Evolutionary conservation across 2,888 invertebrate genomes (phyloP).

Genomic region (Eutolmus rufibarbis): DNA sequence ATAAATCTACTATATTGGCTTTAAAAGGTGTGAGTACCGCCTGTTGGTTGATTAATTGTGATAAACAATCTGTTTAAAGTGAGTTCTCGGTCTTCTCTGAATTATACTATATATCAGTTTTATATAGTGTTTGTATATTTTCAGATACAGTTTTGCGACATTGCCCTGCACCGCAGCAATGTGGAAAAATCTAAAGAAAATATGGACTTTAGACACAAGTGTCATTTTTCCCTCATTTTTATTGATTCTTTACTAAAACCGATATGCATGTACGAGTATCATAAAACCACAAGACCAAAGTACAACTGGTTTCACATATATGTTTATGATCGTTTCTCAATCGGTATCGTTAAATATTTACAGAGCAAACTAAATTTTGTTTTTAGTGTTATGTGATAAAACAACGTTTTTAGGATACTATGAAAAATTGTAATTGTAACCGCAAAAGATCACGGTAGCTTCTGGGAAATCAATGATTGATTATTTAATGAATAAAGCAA

Average conservation of each 20-base stretch:
- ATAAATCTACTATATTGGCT: background rate
- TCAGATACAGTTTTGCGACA: background rate
- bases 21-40: background rate
- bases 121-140: background rate
- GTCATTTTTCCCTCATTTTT: background rate
- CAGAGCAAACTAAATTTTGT: background rate
- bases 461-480: background rate
- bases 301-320: background rate
- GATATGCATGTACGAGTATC: background rate
- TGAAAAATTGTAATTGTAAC: background rate
- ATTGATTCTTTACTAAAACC: background rate
- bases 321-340: background rate
- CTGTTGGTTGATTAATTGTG: background rate
- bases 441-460: background rate
- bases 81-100: background rate
- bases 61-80: background rate
- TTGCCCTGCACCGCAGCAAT: background rate
- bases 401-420: background rate
- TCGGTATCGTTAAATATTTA: background rate
- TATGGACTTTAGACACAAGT: background rate
- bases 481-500: background rate
- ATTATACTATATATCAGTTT: background rate
- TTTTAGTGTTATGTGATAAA: background rate
- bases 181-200: background rate
- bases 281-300: background rate